Percentiles rank a stretch among this genome's conserved stretches.
Conservation (phyloP, 2,113 vertebrate species). For the Plecturocebus donacophilus region DNA sequence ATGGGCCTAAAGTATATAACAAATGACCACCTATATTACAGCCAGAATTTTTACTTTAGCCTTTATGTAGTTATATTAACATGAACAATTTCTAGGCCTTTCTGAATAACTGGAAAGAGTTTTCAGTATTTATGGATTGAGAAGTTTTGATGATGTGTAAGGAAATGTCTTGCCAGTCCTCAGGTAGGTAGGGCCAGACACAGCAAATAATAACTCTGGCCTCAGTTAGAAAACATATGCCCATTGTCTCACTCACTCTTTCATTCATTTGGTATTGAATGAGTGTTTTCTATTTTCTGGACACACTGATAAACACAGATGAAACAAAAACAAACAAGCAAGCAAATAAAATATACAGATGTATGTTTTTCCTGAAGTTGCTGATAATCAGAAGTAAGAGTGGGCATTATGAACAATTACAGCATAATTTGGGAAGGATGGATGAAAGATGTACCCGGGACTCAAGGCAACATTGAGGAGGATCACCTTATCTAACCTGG, state of each 20-base stretch:
- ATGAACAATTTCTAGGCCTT: background rate
- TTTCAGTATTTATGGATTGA: background rate
- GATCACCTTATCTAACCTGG: background rate
- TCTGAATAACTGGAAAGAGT: background rate
- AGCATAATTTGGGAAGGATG: fast-evolving
- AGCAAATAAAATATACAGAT: background rate
- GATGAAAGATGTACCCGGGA: background rate
- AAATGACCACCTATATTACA: background rate
- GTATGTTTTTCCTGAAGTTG: background rate
- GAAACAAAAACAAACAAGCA: background rate
- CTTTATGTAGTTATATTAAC: background rate
- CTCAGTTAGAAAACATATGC: background rate
- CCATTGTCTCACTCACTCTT: background rate
- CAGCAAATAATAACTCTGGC: background rate
- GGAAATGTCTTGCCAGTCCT: background rate
- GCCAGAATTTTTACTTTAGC: background rate
- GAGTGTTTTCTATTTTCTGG: background rate
- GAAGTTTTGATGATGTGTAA: background rate
- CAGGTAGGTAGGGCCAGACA: background rate
- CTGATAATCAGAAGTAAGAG: background rate
- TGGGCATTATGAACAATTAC: background rate
- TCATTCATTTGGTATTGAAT: background rate
- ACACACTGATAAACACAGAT: background rate
- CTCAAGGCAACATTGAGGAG: background rate
- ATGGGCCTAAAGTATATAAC: background rate